Percentiles rank a stretch among this genome's conserved stretches.
phyloP scores from a whole-genome alignment of 2,797 vertebrate species.

The Clamator glandarius region DNA sequence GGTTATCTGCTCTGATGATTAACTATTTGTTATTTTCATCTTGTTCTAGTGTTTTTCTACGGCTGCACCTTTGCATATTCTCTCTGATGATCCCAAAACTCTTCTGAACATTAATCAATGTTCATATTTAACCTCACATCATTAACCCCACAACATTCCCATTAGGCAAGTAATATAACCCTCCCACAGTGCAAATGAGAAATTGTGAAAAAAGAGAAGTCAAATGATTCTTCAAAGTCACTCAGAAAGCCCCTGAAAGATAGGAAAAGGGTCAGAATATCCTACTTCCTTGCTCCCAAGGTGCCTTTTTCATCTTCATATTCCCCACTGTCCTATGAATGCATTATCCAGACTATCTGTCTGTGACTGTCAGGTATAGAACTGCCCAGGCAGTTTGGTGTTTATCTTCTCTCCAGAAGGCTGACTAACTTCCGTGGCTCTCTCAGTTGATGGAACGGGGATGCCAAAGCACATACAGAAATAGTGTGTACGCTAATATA shows the following conservation, averaged over 20 bases:
- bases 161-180: background rate
- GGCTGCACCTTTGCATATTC: background rate
- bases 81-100: background rate
- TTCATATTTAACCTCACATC: background rate
- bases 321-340: background rate
- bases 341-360: background rate
- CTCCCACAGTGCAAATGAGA: background rate
- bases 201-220: background rate
- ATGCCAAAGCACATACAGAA: background rate
- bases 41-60: background rate
- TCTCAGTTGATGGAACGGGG: background rate
- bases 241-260: background rate
- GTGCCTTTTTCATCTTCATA: background rate
- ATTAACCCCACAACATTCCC: background rate
- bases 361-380: background rate
- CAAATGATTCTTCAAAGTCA: background rate
- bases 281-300: background rate
- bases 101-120: background rate
- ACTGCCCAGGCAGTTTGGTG: background rate
- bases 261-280: background rate
- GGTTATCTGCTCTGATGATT: background rate
- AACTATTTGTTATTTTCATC: background rate
- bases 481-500: background rate
- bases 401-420: background rate
- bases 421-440: background rate